phyloP scores from a whole-genome alignment of 2,888 invertebrate species.

The Phyllotreta cruciferae region DNA sequence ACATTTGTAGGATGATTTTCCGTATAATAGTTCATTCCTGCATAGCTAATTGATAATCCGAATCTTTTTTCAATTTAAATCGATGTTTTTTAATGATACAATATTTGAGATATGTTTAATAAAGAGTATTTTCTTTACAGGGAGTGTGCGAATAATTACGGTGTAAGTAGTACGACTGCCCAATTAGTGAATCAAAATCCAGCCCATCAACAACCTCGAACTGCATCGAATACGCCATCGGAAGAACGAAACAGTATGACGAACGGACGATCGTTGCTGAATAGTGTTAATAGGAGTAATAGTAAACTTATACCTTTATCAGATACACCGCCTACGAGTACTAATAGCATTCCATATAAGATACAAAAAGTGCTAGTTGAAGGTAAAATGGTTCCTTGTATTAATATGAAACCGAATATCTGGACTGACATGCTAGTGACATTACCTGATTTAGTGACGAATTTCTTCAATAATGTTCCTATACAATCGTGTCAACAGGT shows the following conservation, averaged over 20 bases:
- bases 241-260: slow-evolving; percentile 49
- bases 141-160: slow-evolving; percentile 47
- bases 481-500: slow-evolving; percentile 79
- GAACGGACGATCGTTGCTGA: slow-evolving; percentile 50
- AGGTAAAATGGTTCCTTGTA: slow-evolving; percentile 82
- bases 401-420: slow-evolving; percentile 85
- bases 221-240: slow-evolving; percentile 46
- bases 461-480: slow-evolving; percentile 80
- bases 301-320: slow-evolving; percentile 74
- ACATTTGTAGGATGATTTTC: no score
- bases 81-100: not conserved
- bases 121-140: slow-evolving; percentile 43
- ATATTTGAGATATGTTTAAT: not conserved
- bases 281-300: slow-evolving; percentile 51
- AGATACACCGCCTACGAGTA: slow-evolving; percentile 71
- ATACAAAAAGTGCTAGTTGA: slow-evolving; percentile 79
- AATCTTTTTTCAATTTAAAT: no score
- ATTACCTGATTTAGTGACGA: slow-evolving; percentile 78
- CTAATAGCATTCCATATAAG: slow-evolving; percentile 77
- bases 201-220: slow-evolving; percentile 57
- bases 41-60: no score
- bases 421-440: slow-evolving; percentile 84
- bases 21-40: no score
- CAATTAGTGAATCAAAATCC: slow-evolving; percentile 58
- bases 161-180: slow-evolving; percentile 50